Percentiles rank a stretch among this genome's conserved stretches.
phyloP scores from a whole-genome alignment of 2,888 invertebrate species.

The Drosophila niveifrons region DNA sequence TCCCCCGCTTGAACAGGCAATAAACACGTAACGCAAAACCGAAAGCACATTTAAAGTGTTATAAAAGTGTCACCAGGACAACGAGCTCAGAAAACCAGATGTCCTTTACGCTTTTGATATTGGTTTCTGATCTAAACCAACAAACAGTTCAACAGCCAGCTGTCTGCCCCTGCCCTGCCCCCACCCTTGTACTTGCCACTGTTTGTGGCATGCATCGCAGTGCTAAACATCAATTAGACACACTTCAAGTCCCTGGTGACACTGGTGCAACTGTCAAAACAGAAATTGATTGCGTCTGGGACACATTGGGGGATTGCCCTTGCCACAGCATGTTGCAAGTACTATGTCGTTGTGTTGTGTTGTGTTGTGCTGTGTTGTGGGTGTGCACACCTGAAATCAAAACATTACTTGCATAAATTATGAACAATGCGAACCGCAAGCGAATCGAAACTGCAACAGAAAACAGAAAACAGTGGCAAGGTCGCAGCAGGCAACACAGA shows the following conservation, averaged over 20 bases:
- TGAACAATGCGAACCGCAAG: conserved; percentile 63
- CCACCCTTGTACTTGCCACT: background rate
- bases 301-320: conserved; percentile 9
- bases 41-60: conserved; percentile 70
- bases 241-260: conserved; percentile 72
- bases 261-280: conserved; percentile 73
- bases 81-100: conserved; percentile 64
- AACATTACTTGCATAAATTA: conserved; percentile 80
- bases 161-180: conserved; percentile 23
- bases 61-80: conserved; percentile 76
- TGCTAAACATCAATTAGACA: conserved; percentile 72
- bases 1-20: conserved; percentile 45
- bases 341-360: background rate
- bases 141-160: conserved; percentile 27
- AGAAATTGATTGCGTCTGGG: conserved; percentile 77
- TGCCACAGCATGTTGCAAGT: conserved; percentile 21
- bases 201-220: conserved; percentile 24
- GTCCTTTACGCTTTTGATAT: conserved; percentile 55
- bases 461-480: conserved; percentile 65
- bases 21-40: conserved; percentile 73
- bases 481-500: conserved; percentile 46
- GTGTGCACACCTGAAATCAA: conserved; percentile 65
- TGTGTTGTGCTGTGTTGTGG: conserved; percentile 38
- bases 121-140: conserved; percentile 59
- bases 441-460: conserved; percentile 44